phyloP scores from a whole-genome alignment of 2,113 vertebrate genomes.

The Lichenostomus cassidix region DNA sequence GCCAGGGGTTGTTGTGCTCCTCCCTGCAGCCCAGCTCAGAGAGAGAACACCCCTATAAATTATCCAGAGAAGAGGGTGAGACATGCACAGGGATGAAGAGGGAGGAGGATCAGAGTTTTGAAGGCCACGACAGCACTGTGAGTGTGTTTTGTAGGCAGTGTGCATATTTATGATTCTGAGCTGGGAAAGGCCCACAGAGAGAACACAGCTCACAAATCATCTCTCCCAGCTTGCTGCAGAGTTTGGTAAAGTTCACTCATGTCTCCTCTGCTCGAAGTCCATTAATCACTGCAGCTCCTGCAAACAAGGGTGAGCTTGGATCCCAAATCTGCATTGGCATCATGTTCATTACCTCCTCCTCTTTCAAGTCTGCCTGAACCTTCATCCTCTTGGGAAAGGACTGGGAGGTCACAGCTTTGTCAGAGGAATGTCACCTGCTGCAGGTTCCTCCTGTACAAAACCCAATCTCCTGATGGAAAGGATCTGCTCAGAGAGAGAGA shows the following conservation, averaged over 20 bases:
- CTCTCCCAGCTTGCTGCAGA: background rate
- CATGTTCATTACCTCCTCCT: background rate
- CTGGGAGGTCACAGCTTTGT: background rate
- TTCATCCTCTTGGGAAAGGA: background rate
- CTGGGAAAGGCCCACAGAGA: background rate
- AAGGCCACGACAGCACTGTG: background rate
- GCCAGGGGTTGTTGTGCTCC: background rate
- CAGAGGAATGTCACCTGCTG: background rate
- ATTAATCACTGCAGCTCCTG: slow-evolving; percentile 44
- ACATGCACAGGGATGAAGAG: background rate
- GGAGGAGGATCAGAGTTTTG: background rate
- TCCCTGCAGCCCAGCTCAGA: background rate
- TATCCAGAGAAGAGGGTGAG: background rate
- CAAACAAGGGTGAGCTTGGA: background rate
- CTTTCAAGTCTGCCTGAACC: background rate
- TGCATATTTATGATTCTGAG: background rate
- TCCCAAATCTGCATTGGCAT: background rate
- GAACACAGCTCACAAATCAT: slow-evolving; percentile 28
- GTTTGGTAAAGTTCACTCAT: slow-evolving; percentile 38
- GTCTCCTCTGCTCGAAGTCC: background rate
- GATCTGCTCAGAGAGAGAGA: background rate
- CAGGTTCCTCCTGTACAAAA: no score
- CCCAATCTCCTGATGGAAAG: background rate
- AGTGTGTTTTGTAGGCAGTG: background rate
- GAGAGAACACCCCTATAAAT: background rate